Evolutionary conservation across 1,140 invertebrate species (phyloP), one percentile per base, ranked within the genome.

Genomic region (Heterodera schachtii): DNA sequence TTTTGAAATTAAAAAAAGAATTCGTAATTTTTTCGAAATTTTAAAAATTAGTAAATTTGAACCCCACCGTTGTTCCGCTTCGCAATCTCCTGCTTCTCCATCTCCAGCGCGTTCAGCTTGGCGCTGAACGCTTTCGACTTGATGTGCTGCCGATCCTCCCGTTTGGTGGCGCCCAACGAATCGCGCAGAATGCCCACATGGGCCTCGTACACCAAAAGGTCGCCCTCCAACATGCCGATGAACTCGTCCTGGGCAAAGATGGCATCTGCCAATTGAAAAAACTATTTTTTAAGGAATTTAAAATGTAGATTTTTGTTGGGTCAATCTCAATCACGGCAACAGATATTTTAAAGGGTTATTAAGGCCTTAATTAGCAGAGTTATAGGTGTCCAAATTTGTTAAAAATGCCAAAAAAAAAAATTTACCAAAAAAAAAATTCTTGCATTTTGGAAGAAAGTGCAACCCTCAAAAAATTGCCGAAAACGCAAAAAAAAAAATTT

Each of bases 161-260:
- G 80, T 66, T 88, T 87, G 52, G 83, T 79, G 46, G 84, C 85
- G 8, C 87, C 89, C 74, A 89, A 77, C 31, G 84, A 87, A 31
- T 89, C 88, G 60, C 87, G 80, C 3, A 89, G 82, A 74, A 90
- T 70, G 31, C 87, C 89, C 8, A 89, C 83, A 75, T 89, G 87
- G 31, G 88, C 83, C 73, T 89, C 88, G 70, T 89, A 89, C 21
- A 89, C 88, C 60, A 87, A 83, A 19, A 89, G 75, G 78, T 89
- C 88, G 2, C 86, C 86, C 74, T 89, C 88, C 11, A 89, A 60
- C 16, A 89, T 64, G 9, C 84, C 69, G 67, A 89, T 88, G 44
- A 89, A 83, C 52, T 90, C 84, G 60, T 90, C 88, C 70, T 89
- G 88, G 4, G 88, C 88, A 49, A 84, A 66, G 41, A 89, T 79